These are phyloP conservation scores for Rhea americana DNA, from an alignment of 2,113 vertebrate genomes.

Conservation along the genomic window DNA sequence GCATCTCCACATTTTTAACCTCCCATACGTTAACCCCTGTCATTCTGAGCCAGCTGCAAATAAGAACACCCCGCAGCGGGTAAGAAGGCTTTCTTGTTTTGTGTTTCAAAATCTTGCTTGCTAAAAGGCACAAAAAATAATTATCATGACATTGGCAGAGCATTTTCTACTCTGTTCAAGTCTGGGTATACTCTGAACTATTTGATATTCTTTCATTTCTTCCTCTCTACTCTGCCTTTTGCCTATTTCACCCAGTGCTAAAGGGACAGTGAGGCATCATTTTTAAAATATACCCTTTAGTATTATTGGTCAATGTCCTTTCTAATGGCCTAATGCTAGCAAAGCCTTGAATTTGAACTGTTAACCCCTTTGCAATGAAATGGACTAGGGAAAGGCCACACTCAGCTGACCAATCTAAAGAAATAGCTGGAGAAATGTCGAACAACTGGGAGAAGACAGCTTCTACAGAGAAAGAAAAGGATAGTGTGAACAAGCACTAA, in stretches of 20 bases:
- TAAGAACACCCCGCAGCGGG: too few species aligned
- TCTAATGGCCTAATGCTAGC: background rate
- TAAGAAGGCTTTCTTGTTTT: too few species aligned
- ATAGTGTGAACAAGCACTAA: background rate
- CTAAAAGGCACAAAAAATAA: too few species aligned
- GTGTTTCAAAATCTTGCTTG: too few species aligned
- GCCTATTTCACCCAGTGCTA: background rate
- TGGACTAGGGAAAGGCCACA: background rate
- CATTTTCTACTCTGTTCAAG: background rate
- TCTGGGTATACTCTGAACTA: background rate
- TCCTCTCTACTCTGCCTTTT: background rate
- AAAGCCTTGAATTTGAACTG: background rate
- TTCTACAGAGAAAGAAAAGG: background rate
- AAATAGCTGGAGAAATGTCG: background rate
- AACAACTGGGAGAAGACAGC: background rate
- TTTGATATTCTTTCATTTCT: background rate
- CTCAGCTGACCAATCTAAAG: background rate
- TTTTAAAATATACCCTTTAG: background rate
- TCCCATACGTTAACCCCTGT: too few species aligned
- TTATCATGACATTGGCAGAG: fast-evolving
- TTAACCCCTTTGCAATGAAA: background rate
- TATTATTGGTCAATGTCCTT: fast-evolving
- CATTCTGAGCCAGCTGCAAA: too few species aligned
- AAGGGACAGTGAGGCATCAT: background rate
- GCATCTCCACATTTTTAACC: too few species aligned